Base-by-base conservation (phyloP, 2,797 vertebrate species). In the Microctenopoma lineatum region DNA sequence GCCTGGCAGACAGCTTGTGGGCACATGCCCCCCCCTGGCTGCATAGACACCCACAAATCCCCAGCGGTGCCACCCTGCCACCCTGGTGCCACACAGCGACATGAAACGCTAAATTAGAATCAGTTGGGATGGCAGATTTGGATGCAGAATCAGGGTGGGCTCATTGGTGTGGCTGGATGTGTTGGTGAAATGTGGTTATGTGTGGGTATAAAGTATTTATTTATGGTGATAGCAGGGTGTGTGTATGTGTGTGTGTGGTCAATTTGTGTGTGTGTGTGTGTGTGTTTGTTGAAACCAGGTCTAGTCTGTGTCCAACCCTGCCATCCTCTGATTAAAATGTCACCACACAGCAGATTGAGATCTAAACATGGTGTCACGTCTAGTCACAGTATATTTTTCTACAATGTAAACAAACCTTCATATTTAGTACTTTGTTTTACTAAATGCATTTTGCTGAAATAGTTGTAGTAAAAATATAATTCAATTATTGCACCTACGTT, bases 121-220 rank as follows among this genome's bases (percentile, higher is more conserved):
- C 61, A 71, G 68, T 79, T 29, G 65, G 52, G 76, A 75, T 51
- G 81, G 72, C 63, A 64, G 83, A 78, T 88, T 85, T 84, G 81
- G 84, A 83, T 70, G 66, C 80, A 87, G 74, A 86, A 66, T 80
- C 85, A 76, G 90, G 87, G 90, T 91, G 90, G 90, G 86, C 90
- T 83, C 75, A 71, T 77, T 86, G 89, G 79, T 89, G 89, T 84
- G 89, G 87, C 71, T 60, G 77, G 66, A 51, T 58, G 34, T 85
- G 87, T 89, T 90, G 87, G 86, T 64, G 60, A 88, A 79, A 71
- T 57, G 83, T 3, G 85, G 86, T 88, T 76, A 55, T 26, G 84
- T 87, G 89, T 90, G 89, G 89, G 84, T 69, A 81, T 77, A 82
- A 88, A 84, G 83, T 81, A 87, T 91, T 87, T 86, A 87, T 80